phyloP scores from a whole-genome alignment of 1,140 invertebrate species.

The Drosophila orena region DNA sequence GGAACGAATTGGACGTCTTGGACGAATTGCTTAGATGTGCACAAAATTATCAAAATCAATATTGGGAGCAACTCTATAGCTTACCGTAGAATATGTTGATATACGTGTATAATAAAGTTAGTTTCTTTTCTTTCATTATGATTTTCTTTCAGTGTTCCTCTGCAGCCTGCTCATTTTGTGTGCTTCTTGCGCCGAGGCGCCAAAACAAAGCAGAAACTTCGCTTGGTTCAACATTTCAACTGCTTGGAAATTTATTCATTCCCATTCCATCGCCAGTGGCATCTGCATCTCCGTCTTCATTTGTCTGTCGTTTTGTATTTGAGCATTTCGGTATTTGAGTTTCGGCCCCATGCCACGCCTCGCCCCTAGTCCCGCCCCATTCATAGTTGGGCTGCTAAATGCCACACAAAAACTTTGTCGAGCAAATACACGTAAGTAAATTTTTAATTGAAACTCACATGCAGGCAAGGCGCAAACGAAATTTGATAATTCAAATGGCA shows the following conservation, averaged over 20 bases:
- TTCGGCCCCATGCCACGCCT: slow-evolving; percentile 13
- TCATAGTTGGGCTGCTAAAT: background rate
- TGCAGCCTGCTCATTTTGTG: slow-evolving; percentile 44
- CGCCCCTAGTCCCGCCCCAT: background rate
- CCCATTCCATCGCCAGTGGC: slow-evolving; percentile 7
- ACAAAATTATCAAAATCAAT: too few species aligned
- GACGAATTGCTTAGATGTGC: too few species aligned
- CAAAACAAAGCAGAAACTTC: slow-evolving; percentile 73
- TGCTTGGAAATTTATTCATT: slow-evolving; percentile 76
- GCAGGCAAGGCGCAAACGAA: slow-evolving; percentile 21
- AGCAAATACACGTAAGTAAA: slow-evolving; percentile 59
- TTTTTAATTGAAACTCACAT: slow-evolving; percentile 74
- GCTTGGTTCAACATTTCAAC: slow-evolving; percentile 73
- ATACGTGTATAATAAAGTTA: too few species aligned
- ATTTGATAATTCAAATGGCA: slow-evolving; percentile 61
- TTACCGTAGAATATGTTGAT: too few species aligned
- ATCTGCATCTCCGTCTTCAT: slow-evolving; percentile 27
- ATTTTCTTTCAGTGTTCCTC: slow-evolving; percentile 9
- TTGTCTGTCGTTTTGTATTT: slow-evolving; percentile 69
- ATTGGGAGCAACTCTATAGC: too few species aligned
- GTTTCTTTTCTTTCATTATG: too few species aligned
- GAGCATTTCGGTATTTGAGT: slow-evolving; percentile 68
- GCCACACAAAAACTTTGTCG: slow-evolving; percentile 45
- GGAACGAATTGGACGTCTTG: too few species aligned
- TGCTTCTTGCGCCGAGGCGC: slow-evolving; percentile 58